These are phyloP conservation scores for Clunio marinus DNA, from an alignment of 2,888 invertebrate species.

Conservation along the genomic window DNA sequence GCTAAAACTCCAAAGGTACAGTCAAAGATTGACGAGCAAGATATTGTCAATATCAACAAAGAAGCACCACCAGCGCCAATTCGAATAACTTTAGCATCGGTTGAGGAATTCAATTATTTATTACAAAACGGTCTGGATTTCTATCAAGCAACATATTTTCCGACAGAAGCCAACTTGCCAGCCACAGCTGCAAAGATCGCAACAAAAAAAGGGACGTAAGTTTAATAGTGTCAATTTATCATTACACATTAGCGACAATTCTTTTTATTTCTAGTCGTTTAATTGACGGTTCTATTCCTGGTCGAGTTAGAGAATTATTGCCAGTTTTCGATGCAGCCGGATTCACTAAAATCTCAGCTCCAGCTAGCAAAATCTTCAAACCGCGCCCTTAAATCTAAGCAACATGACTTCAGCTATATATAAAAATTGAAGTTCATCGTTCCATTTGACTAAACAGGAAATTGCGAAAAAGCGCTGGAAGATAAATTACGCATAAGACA, in stretches of 20 bases:
- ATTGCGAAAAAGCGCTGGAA: not conserved
- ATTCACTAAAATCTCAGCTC: slow-evolving; percentile 77
- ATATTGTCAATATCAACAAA: slow-evolving; percentile 51
- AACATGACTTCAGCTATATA: not conserved
- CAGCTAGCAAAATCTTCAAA: slow-evolving; percentile 71
- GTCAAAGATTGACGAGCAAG: slow-evolving; percentile 54
- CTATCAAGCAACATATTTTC: slow-evolving; percentile 83
- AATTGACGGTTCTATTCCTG: slow-evolving; percentile 63
- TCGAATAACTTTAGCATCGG: slow-evolving; percentile 68
- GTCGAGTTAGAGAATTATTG: slow-evolving; percentile 66
- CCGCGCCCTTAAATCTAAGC: slow-evolving; percentile 48
- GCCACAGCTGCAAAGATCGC: slow-evolving; percentile 60
- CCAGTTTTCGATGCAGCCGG: slow-evolving; percentile 83
- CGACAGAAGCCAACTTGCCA: slow-evolving; percentile 70
- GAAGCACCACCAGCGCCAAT: slow-evolving; percentile 62
- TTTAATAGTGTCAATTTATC: not conserved
- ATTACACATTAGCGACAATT: not conserved
- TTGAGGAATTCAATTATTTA: slow-evolving; percentile 72
- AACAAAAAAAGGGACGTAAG: slow-evolving; percentile 51
- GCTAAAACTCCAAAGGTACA: slow-evolving; percentile 38
- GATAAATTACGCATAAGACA: not conserved
- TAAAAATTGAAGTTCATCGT: not conserved
- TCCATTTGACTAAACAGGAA: slow-evolving; percentile 13
- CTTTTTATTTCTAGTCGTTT: slow-evolving; percentile 54
- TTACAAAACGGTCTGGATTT: slow-evolving; percentile 81